These are phyloP conservation scores for Nineta flava DNA, from an alignment of 2,888 invertebrate species.

Conservation along the genomic window DNA sequence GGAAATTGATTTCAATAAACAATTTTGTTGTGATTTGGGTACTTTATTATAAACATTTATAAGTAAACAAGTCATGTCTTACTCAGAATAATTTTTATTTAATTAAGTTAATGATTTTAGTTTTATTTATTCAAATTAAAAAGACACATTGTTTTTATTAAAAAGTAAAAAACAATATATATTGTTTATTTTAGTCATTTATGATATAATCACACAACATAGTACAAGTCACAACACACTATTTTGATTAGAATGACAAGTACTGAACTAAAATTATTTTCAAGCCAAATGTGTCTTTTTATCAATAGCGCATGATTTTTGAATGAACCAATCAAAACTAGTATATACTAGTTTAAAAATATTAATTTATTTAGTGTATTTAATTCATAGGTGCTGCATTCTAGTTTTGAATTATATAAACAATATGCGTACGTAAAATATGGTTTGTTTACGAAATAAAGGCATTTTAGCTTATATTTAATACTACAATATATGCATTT, in stretches of 20 bases:
- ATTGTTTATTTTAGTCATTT: no score
- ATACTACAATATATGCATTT: no score
- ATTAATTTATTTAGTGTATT: no score
- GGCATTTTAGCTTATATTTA: no score
- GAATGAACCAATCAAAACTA: not conserved
- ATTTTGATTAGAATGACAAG: not conserved
- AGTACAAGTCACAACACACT: not conserved
- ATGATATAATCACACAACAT: not conserved
- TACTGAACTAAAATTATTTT: not conserved
- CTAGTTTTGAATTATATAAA: no score
- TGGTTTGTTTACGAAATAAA: no score
- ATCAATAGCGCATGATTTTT: not conserved
- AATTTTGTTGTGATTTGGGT: not conserved
- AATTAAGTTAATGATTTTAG: not conserved
- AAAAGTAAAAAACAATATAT: no score
- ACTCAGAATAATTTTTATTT: not conserved
- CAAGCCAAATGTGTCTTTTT: not conserved
- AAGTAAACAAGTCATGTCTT: not conserved
- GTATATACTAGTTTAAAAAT: no score
- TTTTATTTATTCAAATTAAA: not conserved
- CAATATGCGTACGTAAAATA: no score
- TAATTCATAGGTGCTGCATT: no score
- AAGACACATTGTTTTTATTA: not conserved
- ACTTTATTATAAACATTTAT: not conserved
- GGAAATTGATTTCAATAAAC: not conserved